Conservation (phyloP, 2,797 vertebrate species). For the Lophius americanus region DNA sequence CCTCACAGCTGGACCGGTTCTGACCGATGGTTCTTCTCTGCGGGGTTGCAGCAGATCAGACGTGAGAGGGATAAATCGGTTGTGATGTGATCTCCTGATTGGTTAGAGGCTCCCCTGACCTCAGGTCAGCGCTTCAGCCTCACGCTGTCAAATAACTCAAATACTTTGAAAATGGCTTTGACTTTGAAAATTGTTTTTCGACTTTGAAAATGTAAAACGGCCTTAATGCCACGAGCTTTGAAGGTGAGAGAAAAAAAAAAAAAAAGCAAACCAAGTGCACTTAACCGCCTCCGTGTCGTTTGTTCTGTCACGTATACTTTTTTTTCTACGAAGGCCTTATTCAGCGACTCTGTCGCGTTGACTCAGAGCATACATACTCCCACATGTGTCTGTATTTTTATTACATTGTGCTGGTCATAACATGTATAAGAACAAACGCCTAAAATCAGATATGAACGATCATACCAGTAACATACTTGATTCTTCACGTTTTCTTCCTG, state of each 20-base stretch:
- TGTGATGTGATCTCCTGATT: constrained; percentile 40
- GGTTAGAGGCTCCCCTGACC: constrained; percentile 22
- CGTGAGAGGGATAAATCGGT: constrained; percentile 19
- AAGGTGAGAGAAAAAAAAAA: no score
- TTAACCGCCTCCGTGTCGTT: constrained; percentile 37
- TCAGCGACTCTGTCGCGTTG: constrained; percentile 23
- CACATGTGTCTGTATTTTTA: constrained; percentile 24
- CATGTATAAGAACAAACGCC: constrained; percentile 18
- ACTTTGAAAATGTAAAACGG: not conserved
- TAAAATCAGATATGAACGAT: constrained; percentile 31
- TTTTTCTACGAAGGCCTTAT: constrained; percentile 28
- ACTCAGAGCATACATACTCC: constrained; percentile 10
- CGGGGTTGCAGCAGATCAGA: constrained; percentile 15
- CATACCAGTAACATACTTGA: constrained; percentile 14
- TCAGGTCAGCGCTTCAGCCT: constrained; percentile 19
- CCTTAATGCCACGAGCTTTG: no score
- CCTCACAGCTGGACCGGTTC: not conserved
- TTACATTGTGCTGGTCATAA: constrained; percentile 52
- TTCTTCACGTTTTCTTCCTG: constrained; percentile 19
- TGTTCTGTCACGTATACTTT: constrained; percentile 19
- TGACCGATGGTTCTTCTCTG: constrained; percentile 6
- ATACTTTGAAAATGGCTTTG: constrained; percentile 20
- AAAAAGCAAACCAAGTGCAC: constrained; percentile 34
- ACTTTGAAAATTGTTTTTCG: not conserved
- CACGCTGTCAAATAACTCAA: constrained; percentile 25